A percentile compares a stretch with the other conserved stretches of the same genome.
Conservation (phyloP, 2,797 vertebrate species). For the Erpetoichthys calabaricus region DNA sequence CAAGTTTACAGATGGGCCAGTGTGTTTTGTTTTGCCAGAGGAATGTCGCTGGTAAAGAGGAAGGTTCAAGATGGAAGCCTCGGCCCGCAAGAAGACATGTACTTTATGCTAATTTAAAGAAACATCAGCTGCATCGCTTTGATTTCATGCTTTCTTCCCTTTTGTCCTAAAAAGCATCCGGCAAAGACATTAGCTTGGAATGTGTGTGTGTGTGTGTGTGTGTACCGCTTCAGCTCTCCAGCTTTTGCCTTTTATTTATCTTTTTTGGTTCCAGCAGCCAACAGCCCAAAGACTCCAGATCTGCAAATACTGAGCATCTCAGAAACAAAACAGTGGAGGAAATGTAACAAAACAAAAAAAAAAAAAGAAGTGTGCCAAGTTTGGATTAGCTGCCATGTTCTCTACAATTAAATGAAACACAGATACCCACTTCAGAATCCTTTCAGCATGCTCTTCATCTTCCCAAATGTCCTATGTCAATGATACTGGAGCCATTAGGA, state of each 20-base stretch:
- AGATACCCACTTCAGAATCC: not conserved
- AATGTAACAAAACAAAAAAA: no score
- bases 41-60: constrained; percentile 33
- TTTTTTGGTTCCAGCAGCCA: not conserved
- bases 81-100: constrained; percentile 34
- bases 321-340: not conserved
- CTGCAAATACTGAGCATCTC: not conserved
- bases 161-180: not conserved
- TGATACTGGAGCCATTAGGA: no score
- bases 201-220: no score
- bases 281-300: constrained; percentile 3
- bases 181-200: constrained; percentile 2
- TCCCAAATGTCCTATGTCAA: no score
- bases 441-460: not conserved
- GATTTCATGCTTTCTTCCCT: not conserved
- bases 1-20: constrained; percentile 35
- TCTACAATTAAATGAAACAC: not conserved
- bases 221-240: constrained; percentile 4
- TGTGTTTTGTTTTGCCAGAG: constrained; percentile 35
- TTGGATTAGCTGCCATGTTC: not conserved
- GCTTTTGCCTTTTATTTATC: not conserved
- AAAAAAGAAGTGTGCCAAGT: not conserved
- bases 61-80: constrained; percentile 31
- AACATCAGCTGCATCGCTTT: constrained; percentile 14
- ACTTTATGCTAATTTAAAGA: constrained; percentile 16